Evolutionary conservation across 2,113 vertebrate genomes (phyloP).

Genomic region (Camelus bactrianus): DNA sequence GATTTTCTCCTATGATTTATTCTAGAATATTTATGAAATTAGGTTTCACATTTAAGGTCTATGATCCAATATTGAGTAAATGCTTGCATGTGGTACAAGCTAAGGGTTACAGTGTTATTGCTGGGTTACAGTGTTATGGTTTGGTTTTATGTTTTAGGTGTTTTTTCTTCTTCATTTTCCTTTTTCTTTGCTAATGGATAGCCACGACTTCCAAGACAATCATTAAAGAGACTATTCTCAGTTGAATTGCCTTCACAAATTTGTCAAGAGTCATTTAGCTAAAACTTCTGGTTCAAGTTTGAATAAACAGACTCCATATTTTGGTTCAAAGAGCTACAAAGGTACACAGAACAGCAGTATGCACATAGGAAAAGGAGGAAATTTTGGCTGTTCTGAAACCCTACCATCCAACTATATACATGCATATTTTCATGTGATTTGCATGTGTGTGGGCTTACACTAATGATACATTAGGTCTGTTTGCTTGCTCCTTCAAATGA

Average conservation of each 20-base stretch:
- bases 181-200: not conserved
- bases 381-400: not conserved
- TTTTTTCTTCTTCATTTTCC: no score
- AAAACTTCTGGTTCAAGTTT: not conserved
- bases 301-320: not conserved
- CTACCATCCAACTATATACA: no score
- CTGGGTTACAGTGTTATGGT: not conserved
- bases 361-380: not conserved
- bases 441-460: not conserved
- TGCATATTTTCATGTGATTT: not conserved
- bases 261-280: not conserved
- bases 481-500: not conserved
- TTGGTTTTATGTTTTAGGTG: not conserved
- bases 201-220: not conserved
- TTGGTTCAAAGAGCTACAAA: not conserved
- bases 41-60: not conserved
- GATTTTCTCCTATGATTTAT: not conserved
- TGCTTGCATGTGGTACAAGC: not conserved
- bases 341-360: not conserved
- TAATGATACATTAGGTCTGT: not conserved
- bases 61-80: not conserved
- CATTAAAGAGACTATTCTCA: not conserved
- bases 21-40: not conserved
- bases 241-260: not conserved
- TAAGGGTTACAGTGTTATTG: no score